Conservation (phyloP, 1,140 invertebrate species). For the Notospermus geniculatus region DNA sequence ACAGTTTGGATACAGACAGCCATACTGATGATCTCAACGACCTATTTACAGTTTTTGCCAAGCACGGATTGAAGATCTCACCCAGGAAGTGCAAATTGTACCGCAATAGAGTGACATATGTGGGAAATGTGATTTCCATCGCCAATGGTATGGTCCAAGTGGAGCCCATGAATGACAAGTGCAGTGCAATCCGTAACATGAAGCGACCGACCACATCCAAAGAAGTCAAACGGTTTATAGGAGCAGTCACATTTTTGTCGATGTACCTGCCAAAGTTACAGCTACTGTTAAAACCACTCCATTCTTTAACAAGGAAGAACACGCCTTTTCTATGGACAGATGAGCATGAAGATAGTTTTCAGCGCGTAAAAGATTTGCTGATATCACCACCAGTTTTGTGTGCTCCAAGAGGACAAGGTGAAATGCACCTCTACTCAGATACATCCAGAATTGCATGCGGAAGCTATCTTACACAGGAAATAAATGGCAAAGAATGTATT, state of each 20-base stretch:
- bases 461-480: background rate
- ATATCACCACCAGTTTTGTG: background rate
- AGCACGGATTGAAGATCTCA: constrained; percentile 2
- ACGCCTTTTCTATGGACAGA: background rate
- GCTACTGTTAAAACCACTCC: background rate
- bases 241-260: background rate
- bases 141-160: constrained; percentile 1
- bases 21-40: too few relatives aligned
- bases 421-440: background rate
- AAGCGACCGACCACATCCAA: background rate
- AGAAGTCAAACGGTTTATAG: constrained; percentile 1
- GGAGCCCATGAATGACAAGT: background rate
- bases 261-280: constrained; percentile 6
- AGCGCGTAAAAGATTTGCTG: background rate
- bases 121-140: background rate
- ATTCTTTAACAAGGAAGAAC: background rate
- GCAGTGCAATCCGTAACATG: constrained; percentile 1
- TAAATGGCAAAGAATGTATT: background rate
- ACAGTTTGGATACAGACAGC: too few relatives aligned
- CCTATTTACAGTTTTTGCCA: too few relatives aligned
- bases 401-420: background rate
- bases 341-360: background rate
- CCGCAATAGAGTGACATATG: background rate
- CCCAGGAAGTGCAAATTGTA: background rate
- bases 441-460: background rate